Percentiles rank a stretch among this genome's conserved stretches.
These are phyloP conservation scores for Momotus momota DNA, from an alignment of 2,797 vertebrate species.

Conservation along the genomic window DNA sequence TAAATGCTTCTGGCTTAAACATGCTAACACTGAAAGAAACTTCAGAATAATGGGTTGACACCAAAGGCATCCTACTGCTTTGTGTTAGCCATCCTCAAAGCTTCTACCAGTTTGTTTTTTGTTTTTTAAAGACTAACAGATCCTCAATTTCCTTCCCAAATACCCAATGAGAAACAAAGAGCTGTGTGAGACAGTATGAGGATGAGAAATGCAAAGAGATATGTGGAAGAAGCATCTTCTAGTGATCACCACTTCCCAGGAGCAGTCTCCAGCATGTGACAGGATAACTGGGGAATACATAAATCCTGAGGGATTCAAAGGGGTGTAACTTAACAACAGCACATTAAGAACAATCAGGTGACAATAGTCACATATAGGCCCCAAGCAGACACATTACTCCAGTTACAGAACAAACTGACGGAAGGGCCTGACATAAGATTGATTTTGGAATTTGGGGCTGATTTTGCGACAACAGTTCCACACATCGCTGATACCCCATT, in stretches of 20 bases:
- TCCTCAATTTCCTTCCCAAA: neutral
- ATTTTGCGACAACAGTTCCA: neutral
- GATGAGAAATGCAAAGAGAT: neutral
- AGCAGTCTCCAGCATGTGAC: neutral
- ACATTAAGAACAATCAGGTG: neutral
- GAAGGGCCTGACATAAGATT: neutral
- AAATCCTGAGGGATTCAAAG: neutral
- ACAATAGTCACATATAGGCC: neutral
- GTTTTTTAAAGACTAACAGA: neutral
- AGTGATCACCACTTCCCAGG: neutral
- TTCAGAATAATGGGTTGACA: neutral
- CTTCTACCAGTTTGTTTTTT: neutral
- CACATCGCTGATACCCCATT: neutral
- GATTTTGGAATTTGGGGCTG: neutral
- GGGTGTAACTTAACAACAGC: neutral
- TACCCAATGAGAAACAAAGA: neutral
- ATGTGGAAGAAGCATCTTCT: neutral
- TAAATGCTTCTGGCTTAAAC: neutral
- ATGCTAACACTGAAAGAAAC: neutral
- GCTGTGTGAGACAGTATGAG: neutral
- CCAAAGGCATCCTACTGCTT: neutral
- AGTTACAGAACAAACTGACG: neutral
- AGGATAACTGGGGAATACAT: neutral
- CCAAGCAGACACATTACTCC: neutral
- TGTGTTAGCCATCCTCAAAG: neutral